These are phyloP conservation scores for Micromys minutus DNA, from an alignment of 2,113 vertebrate species.

Conservation along the genomic window DNA sequence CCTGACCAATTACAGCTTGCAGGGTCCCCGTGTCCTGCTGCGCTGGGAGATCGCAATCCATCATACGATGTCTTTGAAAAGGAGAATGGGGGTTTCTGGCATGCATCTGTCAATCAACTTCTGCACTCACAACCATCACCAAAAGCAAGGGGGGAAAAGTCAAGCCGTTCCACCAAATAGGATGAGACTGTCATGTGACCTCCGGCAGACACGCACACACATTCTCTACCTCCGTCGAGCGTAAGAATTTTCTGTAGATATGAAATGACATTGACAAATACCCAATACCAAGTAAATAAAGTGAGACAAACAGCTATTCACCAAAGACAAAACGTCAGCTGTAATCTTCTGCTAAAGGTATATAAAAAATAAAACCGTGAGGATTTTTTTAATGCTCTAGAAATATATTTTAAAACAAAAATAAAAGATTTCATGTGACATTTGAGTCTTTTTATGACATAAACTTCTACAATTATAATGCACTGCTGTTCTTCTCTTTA, in stretches of 20 bases:
- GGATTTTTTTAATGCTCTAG: slow-evolving; percentile 75
- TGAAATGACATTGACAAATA: slow-evolving; percentile 93
- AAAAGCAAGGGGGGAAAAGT: slow-evolving; percentile 89
- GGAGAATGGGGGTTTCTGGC: slow-evolving; percentile 90
- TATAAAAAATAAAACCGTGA: slow-evolving; percentile 78
- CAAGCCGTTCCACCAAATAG: slow-evolving; percentile 91
- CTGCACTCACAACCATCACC: slow-evolving; percentile 91
- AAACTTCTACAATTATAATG: slow-evolving; percentile 57
- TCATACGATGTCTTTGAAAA: slow-evolving; percentile 92
- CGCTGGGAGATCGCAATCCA: slow-evolving; percentile 91
- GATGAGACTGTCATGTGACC: slow-evolving; percentile 91
- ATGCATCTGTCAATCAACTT: slow-evolving; percentile 93
- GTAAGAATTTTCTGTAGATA: slow-evolving; percentile 90
- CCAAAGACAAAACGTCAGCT: slow-evolving; percentile 85
- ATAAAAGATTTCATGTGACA: slow-evolving; percentile 57
- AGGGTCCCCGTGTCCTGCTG: slow-evolving; percentile 91
- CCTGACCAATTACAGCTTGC: slow-evolving; percentile 94
- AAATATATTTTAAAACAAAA: slow-evolving; percentile 56
- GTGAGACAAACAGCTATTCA: slow-evolving; percentile 88
- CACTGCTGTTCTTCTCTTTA: background rate
- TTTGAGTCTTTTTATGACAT: background rate
- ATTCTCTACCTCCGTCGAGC: slow-evolving; percentile 85
- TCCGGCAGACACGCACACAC: slow-evolving; percentile 86
- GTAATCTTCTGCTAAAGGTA: slow-evolving; percentile 83
- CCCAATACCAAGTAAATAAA: slow-evolving; percentile 90